Conservation (phyloP, 2,888 invertebrate species). For the Spialia ferax region DNA sequence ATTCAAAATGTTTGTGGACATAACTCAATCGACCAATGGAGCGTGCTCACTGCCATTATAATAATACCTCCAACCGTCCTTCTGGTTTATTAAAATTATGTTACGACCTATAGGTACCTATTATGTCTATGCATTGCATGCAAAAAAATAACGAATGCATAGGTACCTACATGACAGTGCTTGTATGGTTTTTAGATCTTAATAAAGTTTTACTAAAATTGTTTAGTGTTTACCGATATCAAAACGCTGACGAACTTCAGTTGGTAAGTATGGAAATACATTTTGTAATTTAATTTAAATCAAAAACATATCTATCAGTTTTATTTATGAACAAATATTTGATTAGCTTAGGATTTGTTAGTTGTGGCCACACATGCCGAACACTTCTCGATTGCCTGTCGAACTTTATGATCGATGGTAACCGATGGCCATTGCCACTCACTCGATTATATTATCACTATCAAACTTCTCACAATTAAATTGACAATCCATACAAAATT, state of each 20-base stretch:
- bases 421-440: slow-evolving; percentile 55
- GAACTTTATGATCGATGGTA: slow-evolving; percentile 66
- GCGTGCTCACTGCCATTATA: slow-evolving; percentile 29
- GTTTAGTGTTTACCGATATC: too few relatives aligned
- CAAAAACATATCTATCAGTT: neutral
- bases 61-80: neutral
- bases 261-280: too few relatives aligned
- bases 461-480: slow-evolving; percentile 22
- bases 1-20: slow-evolving; percentile 52
- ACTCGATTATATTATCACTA: slow-evolving; percentile 44
- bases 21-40: slow-evolving; percentile 49
- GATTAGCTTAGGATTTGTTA: slow-evolving; percentile 16
- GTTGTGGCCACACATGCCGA: slow-evolving; percentile 37
- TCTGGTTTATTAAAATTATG: neutral
- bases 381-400: slow-evolving; percentile 61
- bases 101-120: neutral
- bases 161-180: too few relatives aligned
- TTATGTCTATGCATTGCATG: too few relatives aligned
- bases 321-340: slow-evolving; percentile 7
- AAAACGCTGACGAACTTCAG: too few relatives aligned
- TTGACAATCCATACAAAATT: slow-evolving; percentile 16
- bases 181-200: too few relatives aligned
- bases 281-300: slow-evolving; percentile 1
- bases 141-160: too few relatives aligned
- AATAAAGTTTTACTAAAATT: too few relatives aligned